Percentiles rank a stretch among this genome's conserved stretches.
phyloP scores from a whole-genome alignment of 2,888 invertebrate species.

The Drosophila melanosoma region DNA sequence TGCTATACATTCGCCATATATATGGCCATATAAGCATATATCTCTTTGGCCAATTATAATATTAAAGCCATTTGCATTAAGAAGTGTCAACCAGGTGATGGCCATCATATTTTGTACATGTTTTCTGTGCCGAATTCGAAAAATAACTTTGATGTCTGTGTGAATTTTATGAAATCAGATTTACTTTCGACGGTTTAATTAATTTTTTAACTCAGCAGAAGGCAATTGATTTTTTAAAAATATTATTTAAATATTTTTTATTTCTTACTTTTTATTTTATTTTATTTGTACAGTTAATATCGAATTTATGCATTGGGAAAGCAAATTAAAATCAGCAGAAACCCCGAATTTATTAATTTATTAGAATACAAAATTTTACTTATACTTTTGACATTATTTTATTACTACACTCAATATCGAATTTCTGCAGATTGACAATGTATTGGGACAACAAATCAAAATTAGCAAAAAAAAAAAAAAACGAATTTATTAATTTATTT shows the following conservation, averaged over 20 bases:
- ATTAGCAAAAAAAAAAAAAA: too few relatives aligned
- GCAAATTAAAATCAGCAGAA: too few relatives aligned
- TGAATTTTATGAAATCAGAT: not conserved
- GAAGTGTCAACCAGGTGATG: conserved; percentile 51
- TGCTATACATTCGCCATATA: conserved; percentile 12
- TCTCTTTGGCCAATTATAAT: conserved; percentile 54
- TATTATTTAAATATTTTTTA: not conserved
- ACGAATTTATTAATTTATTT: too few relatives aligned
- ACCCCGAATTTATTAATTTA: too few relatives aligned
- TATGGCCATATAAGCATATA: conserved; percentile 14
- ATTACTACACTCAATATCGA: not conserved
- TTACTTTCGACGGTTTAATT: not conserved
- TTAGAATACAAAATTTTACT: too few relatives aligned
- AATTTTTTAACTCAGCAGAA: too few relatives aligned
- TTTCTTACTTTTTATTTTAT: too few relatives aligned
- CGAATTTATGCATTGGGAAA: too few relatives aligned
- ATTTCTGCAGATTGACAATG: not conserved
- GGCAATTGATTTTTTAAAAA: not conserved
- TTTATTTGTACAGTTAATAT: too few relatives aligned
- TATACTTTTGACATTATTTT: too few relatives aligned
- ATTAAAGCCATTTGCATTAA: conserved; percentile 41
- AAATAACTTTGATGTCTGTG: not conserved
- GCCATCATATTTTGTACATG: conserved; percentile 42
- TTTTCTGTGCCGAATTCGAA: conserved; percentile 36
- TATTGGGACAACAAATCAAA: not conserved